Evolutionary conservation across 2,113 vertebrate species (phyloP).

Genomic region (Phoenicopterus ruber): DNA sequence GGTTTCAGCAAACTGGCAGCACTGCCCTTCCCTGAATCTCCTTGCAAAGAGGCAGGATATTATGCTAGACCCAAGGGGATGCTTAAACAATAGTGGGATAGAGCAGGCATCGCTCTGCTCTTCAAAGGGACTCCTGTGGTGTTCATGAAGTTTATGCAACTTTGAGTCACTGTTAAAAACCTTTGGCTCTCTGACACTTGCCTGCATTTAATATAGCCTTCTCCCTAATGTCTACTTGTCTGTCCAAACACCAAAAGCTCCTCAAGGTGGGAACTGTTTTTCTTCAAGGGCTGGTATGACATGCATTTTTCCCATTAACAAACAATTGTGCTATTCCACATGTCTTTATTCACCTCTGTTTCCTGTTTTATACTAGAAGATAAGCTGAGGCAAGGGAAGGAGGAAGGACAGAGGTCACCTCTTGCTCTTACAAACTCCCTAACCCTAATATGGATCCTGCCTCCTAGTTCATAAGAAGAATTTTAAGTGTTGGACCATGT

Average conservation of each 20-base stretch:
- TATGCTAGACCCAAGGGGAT: not conserved
- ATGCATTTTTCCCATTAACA: not conserved
- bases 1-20: not conserved
- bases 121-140: not conserved
- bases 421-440: not conserved
- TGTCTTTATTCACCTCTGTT: not conserved
- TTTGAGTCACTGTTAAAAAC: not conserved
- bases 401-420: not conserved
- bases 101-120: not conserved
- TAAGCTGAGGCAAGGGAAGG: not conserved
- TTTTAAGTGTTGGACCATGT: not conserved
- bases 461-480: not conserved
- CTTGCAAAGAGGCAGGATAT: not conserved
- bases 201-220: not conserved
- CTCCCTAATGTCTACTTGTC: not conserved
- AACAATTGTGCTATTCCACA: not conserved
- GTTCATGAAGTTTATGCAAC: not conserved
- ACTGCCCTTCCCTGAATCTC: not conserved
- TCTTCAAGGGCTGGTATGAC: not conserved
- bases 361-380: not conserved
- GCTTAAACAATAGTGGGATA: not conserved
- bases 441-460: not conserved
- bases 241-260: not conserved
- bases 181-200: not conserved
- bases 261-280: not conserved